phyloP scores from a whole-genome alignment of 2,113 vertebrate species.

The Platichthys flesus region DNA sequence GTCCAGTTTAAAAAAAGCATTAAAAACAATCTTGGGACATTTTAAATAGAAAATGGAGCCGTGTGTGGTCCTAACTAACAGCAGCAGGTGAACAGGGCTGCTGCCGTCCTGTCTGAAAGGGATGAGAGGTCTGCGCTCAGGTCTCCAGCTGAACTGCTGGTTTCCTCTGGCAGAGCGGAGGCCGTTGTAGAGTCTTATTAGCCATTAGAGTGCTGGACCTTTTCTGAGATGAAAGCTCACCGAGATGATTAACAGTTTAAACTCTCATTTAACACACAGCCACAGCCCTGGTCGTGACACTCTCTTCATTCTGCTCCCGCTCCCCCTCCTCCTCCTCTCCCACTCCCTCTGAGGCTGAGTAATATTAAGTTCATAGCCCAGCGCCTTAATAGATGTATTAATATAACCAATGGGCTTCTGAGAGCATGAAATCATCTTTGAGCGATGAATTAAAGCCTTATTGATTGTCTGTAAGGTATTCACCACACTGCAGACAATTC shows the following conservation, averaged over 20 bases:
- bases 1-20: too few species aligned
- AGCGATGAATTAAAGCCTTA: conserved; percentile 77
- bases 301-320: conserved; percentile 50
- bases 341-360: conserved; percentile 62
- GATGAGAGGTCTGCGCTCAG: conserved; percentile 4
- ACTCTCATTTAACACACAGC: conserved; percentile 75
- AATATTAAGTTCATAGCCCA: conserved; percentile 72
- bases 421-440: conserved; percentile 82
- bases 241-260: conserved; percentile 80
- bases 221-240: conserved; percentile 64
- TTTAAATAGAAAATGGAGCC: background rate
- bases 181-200: conserved; percentile 64
- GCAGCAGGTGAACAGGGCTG: background rate
- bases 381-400: conserved; percentile 80
- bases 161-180: conserved; percentile 36
- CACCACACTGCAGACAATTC: conserved; percentile 62
- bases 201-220: conserved; percentile 68
- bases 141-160: conserved; percentile 13
- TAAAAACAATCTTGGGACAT: too few species aligned
- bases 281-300: conserved; percentile 64
- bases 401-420: conserved; percentile 78
- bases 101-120: conserved; percentile 1
- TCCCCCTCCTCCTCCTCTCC: conserved; percentile 30
- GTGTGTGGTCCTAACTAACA: background rate
- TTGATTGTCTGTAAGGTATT: conserved; percentile 76